Percentiles rank a stretch among this genome's conserved stretches.
Conservation (phyloP, 2,888 invertebrate species). For the Aleiodes testaceus region DNA sequence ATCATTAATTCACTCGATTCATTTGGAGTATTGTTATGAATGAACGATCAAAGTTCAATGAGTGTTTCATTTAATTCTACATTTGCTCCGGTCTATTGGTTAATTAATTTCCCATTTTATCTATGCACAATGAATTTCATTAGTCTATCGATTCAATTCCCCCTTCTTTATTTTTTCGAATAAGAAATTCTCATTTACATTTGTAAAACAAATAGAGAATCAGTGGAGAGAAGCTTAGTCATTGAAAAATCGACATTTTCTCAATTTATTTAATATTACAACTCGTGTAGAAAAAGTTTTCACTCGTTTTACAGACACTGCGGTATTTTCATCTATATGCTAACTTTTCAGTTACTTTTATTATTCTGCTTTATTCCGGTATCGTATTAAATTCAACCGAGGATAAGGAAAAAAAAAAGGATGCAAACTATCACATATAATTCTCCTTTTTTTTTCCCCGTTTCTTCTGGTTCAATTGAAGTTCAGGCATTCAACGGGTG, state of each 20-base stretch:
- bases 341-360: constrained; percentile 14
- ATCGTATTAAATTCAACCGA: constrained; percentile 10
- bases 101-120: no score
- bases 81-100: no score
- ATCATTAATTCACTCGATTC: no score
- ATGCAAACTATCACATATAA: no score
- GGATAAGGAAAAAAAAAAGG: no score
- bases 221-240: constrained; percentile 14
- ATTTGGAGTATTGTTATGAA: no score
- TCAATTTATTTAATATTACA: constrained; percentile 9
- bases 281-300: constrained; percentile 13
- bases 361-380: constrained; percentile 13
- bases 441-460: neutral
- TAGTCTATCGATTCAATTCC: no score
- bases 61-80: no score
- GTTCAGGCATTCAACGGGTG: constrained; percentile 30
- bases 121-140: no score
- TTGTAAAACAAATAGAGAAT: constrained; percentile 25
- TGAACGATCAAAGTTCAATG: no score
- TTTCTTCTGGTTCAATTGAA: constrained; percentile 23
- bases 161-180: no score
- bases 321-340: constrained; percentile 31
- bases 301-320: constrained; percentile 13
- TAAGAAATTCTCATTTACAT: no score
- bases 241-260: constrained; percentile 23